phyloP scores from a whole-genome alignment of 2,113 vertebrate species.

The Steatornis caripensis region DNA sequence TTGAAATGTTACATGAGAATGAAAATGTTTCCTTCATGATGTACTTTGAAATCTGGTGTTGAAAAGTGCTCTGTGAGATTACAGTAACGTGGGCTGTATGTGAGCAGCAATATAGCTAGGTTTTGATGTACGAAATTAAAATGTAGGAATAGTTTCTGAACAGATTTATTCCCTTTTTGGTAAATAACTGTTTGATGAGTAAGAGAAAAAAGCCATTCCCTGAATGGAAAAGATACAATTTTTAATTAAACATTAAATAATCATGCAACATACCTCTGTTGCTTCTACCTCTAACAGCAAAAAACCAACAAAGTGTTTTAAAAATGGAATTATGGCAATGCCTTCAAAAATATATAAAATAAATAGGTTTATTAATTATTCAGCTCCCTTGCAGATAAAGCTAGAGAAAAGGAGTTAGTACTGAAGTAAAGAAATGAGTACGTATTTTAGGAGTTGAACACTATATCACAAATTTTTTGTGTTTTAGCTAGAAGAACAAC shows the following conservation, averaged over 20 bases:
- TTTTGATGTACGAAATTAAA: not conserved
- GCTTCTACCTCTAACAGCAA: not conserved
- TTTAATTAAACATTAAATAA: not conserved
- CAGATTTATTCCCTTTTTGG: not conserved
- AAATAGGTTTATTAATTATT: not conserved
- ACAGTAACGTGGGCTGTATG: not conserved
- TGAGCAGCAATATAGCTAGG: not conserved
- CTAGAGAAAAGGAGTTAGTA: conserved; percentile 18
- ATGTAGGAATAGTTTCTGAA: not conserved
- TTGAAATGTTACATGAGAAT: not conserved
- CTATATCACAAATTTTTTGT: conserved; percentile 66
- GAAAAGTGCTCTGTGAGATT: not conserved
- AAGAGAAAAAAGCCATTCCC: not conserved
- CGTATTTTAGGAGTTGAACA: conserved; percentile 59
- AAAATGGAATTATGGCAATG: not conserved
- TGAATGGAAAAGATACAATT: not conserved
- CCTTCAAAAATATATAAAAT: not conserved
- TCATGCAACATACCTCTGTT: not conserved
- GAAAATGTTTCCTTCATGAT: not conserved
- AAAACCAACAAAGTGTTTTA: not conserved
- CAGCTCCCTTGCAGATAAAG: conserved; percentile 39
- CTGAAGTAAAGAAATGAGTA: conserved; percentile 54
- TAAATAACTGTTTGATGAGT: not conserved
- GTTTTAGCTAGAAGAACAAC: conserved; percentile 94
- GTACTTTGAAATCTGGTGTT: not conserved